A percentile compares a stretch with the other conserved stretches of the same genome.
phyloP scores from a whole-genome alignment of 2,888 invertebrate species.

The Synanthedon tipuliformis region DNA sequence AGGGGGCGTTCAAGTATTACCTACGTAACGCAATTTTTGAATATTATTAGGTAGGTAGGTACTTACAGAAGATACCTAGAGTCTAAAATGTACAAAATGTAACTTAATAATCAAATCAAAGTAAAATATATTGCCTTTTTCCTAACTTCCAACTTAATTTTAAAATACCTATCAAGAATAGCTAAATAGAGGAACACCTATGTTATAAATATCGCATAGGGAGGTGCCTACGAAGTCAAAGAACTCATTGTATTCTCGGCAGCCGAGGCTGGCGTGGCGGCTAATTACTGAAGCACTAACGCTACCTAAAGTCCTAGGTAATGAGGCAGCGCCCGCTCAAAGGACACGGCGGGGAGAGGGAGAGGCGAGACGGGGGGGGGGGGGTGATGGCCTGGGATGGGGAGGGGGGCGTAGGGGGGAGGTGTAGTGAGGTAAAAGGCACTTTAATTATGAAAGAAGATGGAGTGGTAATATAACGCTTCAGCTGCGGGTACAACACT shows the following conservation, averaged over 20 bases:
- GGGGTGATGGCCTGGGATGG: constrained; percentile 8
- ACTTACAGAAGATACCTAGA: too few relatives aligned
- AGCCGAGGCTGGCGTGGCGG: constrained; percentile 7
- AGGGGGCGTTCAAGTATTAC: too few relatives aligned
- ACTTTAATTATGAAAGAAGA: constrained; percentile 67
- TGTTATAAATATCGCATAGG: neutral
- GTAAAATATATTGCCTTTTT: too few relatives aligned
- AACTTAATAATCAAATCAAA: too few relatives aligned
- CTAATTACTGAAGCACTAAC: constrained; percentile 29
- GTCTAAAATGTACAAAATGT: too few relatives aligned
- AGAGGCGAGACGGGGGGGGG: constrained; percentile 10
- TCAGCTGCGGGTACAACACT: neutral
- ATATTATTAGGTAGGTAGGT: too few relatives aligned
- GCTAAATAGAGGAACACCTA: too few relatives aligned
- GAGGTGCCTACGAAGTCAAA: constrained; percentile 5
- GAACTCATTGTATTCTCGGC: constrained; percentile 15
- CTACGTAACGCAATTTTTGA: too few relatives aligned
- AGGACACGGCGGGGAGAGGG: constrained; percentile 9
- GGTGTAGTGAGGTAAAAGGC: constrained; percentile 40
- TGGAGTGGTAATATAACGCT: constrained; percentile 45
- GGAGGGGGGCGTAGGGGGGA: constrained; percentile 7
- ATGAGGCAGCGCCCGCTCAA: constrained; percentile 43
- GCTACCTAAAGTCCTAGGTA: constrained; percentile 48
- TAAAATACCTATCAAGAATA: too few relatives aligned
- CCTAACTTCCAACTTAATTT: too few relatives aligned